phyloP scores from a whole-genome alignment of 2,888 invertebrate genomes.

The Epinotia demarniana region DNA sequence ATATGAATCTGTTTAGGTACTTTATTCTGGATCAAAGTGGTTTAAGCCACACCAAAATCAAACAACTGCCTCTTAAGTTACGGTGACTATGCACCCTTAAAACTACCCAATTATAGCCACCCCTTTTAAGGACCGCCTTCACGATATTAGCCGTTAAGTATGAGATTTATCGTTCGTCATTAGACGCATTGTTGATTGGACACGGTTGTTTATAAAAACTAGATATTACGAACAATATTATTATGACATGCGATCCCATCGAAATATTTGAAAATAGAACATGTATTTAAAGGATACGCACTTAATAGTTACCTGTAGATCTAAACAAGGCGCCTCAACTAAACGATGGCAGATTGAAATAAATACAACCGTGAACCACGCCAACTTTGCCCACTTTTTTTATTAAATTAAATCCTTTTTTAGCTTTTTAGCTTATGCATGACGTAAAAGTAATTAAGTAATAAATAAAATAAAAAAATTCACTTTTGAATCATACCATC shows the following conservation, averaged over 20 bases:
- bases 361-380: background rate
- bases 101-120: constrained; percentile 76
- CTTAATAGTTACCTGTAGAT: too few species aligned
- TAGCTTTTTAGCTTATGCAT: too few species aligned
- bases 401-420: background rate
- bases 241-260: background rate
- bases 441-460: too few species aligned
- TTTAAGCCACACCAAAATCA: background rate
- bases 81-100: constrained; percentile 77
- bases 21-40: background rate
- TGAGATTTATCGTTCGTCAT: constrained; percentile 79
- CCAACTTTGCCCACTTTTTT: background rate
- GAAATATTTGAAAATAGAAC: background rate
- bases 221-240: constrained; percentile 9
- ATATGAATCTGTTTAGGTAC: background rate
- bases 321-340: too few species aligned
- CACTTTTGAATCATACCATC: too few species aligned
- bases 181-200: constrained; percentile 71
- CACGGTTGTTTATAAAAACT: constrained; percentile 55
- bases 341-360: too few species aligned
- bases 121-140: constrained; percentile 71
- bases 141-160: constrained; percentile 72
- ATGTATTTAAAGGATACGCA: too few species aligned
- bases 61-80: constrained; percentile 64
- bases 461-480: too few species aligned